A percentile compares a stretch with the other conserved stretches of the same genome.
Evolutionary conservation across 2,113 vertebrate genomes (phyloP).

Genomic region (Alethe castanea): DNA sequence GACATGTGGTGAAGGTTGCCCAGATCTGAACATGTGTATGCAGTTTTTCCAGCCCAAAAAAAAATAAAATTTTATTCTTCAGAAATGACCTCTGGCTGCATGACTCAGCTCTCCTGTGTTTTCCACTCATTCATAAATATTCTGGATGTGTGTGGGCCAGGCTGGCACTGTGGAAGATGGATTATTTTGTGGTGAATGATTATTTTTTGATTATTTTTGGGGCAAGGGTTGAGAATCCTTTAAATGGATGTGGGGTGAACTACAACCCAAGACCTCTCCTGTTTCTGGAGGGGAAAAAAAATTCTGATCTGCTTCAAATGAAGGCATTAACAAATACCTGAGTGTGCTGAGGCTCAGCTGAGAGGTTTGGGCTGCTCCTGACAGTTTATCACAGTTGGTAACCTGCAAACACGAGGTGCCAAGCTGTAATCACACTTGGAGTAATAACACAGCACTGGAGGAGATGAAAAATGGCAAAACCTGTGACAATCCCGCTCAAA

Average conservation of each 20-base stretch:
- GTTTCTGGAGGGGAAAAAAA: background rate
- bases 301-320: background rate
- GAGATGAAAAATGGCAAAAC: background rate
- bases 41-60: constrained; percentile 19
- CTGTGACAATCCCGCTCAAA: background rate
- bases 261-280: background rate
- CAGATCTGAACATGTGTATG: constrained; percentile 56
- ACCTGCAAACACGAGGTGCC: background rate
- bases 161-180: background rate
- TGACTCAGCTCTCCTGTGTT: background rate
- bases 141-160: background rate
- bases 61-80: constrained; percentile 65
- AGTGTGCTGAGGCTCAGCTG: background rate
- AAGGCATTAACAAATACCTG: background rate
- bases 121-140: background rate
- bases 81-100: background rate
- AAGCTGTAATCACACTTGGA: background rate
- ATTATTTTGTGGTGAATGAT: background rate
- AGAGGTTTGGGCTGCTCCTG: background rate
- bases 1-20: constrained; percentile 53
- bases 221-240: background rate
- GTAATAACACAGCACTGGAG: background rate
- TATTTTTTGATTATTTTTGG: background rate
- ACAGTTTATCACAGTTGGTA: background rate
- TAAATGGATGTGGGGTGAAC: background rate